phyloP scores from a whole-genome alignment of 2,797 vertebrate species.

The Sebastes vulpes region DNA sequence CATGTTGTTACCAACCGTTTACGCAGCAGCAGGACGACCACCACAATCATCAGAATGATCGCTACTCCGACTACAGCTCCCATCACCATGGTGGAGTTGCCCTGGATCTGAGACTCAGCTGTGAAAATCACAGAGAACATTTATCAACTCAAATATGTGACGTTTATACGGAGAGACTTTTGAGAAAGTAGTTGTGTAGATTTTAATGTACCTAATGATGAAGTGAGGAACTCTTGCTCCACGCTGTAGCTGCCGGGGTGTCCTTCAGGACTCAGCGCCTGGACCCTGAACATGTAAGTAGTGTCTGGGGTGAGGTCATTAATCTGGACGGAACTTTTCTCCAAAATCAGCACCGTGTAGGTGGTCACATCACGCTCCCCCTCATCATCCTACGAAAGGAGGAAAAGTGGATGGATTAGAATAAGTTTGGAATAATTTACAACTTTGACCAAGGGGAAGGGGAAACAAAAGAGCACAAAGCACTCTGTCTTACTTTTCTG shows the following conservation, averaged over 20 bases:
- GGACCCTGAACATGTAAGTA: conserved; percentile 91
- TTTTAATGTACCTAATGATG: conserved; percentile 77
- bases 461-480: conserved; percentile 17
- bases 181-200: not conserved
- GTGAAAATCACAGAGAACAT: conserved; percentile 32
- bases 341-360: conserved; percentile 92
- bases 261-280: conserved; percentile 90
- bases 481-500: conserved; percentile 86
- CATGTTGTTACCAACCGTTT: conserved; percentile 82
- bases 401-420: conserved; percentile 1
- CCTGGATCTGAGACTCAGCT: conserved; percentile 82
- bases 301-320: conserved; percentile 90
- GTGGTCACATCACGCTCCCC: conserved; percentile 90
- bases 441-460: not conserved
- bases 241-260: conserved; percentile 88
- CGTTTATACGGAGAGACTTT: not conserved
- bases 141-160: conserved; percentile 1
- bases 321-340: conserved; percentile 90
- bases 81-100: conserved; percentile 84
- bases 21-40: conserved; percentile 84
- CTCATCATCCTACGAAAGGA: conserved; percentile 72
- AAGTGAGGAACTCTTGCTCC: conserved; percentile 92
- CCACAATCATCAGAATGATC: conserved; percentile 85
- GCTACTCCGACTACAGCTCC: conserved; percentile 79
- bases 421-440: not conserved